Conservation (phyloP, 2,888 invertebrate species). For the Helobdella robusta region DNA sequence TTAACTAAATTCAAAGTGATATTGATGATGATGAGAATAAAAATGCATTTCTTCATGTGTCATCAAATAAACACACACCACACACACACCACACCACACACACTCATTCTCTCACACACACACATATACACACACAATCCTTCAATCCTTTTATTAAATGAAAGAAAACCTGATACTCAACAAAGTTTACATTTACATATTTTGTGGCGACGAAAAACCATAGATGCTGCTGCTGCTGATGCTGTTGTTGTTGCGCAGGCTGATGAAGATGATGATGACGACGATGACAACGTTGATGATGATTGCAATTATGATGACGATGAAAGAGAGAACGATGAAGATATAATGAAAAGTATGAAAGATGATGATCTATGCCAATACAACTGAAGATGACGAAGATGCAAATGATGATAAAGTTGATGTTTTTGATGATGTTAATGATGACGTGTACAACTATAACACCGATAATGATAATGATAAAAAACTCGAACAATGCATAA, state of each 20-base stretch:
- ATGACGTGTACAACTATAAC: not conserved
- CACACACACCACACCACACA: not conserved
- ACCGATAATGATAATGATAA: not conserved
- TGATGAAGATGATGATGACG: constrained; percentile 24
- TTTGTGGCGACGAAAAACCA: not conserved
- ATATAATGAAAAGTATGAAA: no score
- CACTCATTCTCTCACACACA: not conserved
- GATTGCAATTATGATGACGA: constrained; percentile 4
- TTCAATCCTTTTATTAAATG: not conserved
- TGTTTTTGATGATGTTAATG: not conserved
- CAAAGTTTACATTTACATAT: not conserved
- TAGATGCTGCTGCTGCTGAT: constrained; percentile 11
- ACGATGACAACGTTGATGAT: constrained; percentile 17
- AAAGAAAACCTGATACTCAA: not conserved
- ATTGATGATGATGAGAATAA: no score
- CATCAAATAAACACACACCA: not conserved
- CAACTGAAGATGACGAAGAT: no score
- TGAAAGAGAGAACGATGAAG: no score
- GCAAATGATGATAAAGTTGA: not conserved
- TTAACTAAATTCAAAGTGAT: no score
- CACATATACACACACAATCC: not conserved
- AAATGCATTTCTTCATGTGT: no score
- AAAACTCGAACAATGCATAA: not conserved
- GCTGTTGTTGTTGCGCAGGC: constrained; percentile 6
- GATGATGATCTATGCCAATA: no score